Evolutionary conservation across 2,888 invertebrate genomes (phyloP).

Genomic region (Callyntrura sp.): DNA sequence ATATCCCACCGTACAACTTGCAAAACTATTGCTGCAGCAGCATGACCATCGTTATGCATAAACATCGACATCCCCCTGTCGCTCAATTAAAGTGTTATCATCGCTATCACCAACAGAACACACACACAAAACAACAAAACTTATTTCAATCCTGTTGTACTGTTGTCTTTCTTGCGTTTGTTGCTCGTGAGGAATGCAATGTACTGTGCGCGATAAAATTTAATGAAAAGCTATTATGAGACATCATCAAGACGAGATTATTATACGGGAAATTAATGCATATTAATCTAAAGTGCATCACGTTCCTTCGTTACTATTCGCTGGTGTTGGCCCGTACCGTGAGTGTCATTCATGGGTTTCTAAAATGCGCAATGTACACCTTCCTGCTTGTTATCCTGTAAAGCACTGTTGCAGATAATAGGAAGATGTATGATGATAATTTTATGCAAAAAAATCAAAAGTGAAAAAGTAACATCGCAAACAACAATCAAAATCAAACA

Average conservation of each 20-base stretch:
- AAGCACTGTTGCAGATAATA: background rate
- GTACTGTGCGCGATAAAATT: constrained; percentile 46
- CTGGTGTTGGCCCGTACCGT: background rate
- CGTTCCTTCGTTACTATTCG: constrained; percentile 37
- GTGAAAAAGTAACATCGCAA: constrained; percentile 6
- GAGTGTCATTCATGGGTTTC: constrained; percentile 23
- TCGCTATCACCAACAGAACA: constrained; percentile 4
- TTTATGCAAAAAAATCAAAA: constrained; percentile 41
- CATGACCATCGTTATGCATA: too few relatives aligned
- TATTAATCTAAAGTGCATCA: constrained; percentile 55
- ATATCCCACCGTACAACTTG: background rate
- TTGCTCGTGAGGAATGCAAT: constrained; percentile 12
- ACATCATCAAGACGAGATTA: constrained; percentile 56
- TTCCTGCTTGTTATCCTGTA: too few relatives aligned
- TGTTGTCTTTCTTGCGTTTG: too few relatives aligned
- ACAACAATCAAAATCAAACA: constrained; percentile 30
- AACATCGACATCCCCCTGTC: constrained; percentile 22
- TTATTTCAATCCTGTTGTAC: constrained; percentile 23
- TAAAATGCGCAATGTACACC: too few relatives aligned
- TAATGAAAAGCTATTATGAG: constrained; percentile 60
- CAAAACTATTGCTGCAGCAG: background rate
- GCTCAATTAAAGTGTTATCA: constrained; percentile 54
- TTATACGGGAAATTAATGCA: constrained; percentile 67
- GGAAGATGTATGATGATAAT: background rate
- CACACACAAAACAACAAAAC: constrained; percentile 13